Evolutionary conservation across 2,888 invertebrate species (phyloP), one percentile per base, ranked within the genome.

Genomic region (Cactoblastis cactorum): DNA sequence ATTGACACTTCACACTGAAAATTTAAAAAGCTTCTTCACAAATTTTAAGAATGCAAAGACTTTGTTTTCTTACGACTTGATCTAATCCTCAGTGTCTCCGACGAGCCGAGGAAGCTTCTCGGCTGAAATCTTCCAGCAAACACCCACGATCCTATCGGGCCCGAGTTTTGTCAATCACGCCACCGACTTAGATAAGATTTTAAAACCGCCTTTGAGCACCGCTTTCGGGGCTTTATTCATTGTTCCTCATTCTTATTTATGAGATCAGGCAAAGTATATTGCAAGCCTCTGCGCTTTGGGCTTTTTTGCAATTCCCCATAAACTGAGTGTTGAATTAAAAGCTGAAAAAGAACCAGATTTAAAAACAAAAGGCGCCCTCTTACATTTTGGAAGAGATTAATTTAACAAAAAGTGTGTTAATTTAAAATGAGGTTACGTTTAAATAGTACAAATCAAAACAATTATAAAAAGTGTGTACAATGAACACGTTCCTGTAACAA

Each of bases 211-310:
- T 71, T 64, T 58, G 67, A 63, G 62, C 61, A 62, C 57, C 56
- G 62, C 63, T 69, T 60, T 55, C 52, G 53, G 53, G 53, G 62
- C 69, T 73, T 71, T 70, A 59, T 63, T 59, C 63, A 59, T 51
- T 63, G 60, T 59, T 65, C 61, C 70, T 78, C 69, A 77, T 77
- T 68, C 66, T 65, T 79, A 77, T 79, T 77, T 76, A 77, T 76
- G 69, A 77, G 75, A 67, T 66, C 57, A 68, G 58, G 61, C 62
- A 61, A 45, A 54, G 46, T 50, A 51, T 51, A 38, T 51, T 50
- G 49, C 51, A 51, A 49, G 49, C 53, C 58, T 62, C 58, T 50
- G 56, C 53, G 58, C 52, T 56, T 58, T 58, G 59, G 59, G 67
- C 65, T n/a, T 67, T 58, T 63, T 69, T 59, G 55, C 54, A 48